These are phyloP conservation scores for Drosophila anceps DNA, from an alignment of 2,888 invertebrate species.

Conservation along the genomic window DNA sequence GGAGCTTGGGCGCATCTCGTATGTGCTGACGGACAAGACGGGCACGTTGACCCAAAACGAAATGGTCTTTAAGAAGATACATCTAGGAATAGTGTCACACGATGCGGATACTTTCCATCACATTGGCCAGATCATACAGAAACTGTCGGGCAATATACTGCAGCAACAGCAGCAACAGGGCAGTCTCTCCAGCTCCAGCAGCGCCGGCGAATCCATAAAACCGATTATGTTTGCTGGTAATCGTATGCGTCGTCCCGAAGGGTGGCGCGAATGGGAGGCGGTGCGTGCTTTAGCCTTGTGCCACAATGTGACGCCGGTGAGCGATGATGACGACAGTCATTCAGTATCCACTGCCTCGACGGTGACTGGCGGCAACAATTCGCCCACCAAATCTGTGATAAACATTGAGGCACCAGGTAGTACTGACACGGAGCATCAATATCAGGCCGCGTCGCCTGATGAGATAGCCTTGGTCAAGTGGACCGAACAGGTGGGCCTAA, in stretches of 20 bases:
- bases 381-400: slow-evolving; percentile 84
- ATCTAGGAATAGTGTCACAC: slow-evolving; percentile 96
- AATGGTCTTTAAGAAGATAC: slow-evolving; percentile 98
- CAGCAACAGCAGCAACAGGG: slow-evolving; percentile 74
- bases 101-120: slow-evolving; percentile 88
- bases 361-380: slow-evolving; percentile 82
- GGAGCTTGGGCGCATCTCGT: slow-evolving; percentile 98
- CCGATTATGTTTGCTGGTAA: slow-evolving; percentile 80
- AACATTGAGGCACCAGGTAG: slow-evolving; percentile 80
- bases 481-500: slow-evolving; percentile 91
- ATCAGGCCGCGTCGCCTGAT: slow-evolving; percentile 95
- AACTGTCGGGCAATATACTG: slow-evolving; percentile 73
- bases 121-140: slow-evolving; percentile 84
- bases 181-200: slow-evolving; percentile 66
- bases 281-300: slow-evolving; percentile 98
- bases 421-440: slow-evolving; percentile 82
- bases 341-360: slow-evolving; percentile 82
- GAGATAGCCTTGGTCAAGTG: slow-evolving; percentile 97
- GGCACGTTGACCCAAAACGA: slow-evolving; percentile 99
- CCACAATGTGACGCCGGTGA: slow-evolving; percentile 99
- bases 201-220: slow-evolving; percentile 55
- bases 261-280: slow-evolving; percentile 93
- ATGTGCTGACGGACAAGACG: slow-evolving; percentile 98
- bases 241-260: slow-evolving; percentile 89
- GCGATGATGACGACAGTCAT: slow-evolving; percentile 88